Conservation (phyloP, 2,888 invertebrate species). For the Agrotis ipsilon region DNA sequence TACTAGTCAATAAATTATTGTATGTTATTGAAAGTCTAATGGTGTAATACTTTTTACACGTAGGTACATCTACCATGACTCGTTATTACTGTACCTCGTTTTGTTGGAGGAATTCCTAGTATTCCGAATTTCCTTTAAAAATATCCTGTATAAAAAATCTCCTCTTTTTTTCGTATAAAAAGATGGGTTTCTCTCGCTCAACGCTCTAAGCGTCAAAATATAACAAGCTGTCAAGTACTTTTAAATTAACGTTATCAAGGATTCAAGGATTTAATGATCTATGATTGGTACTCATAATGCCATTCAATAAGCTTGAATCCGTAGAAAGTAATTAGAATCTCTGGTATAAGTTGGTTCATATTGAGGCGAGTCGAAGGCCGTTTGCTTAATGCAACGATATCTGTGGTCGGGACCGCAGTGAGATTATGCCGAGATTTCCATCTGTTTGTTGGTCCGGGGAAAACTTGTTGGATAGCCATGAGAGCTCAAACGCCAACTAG, state of each 20-base stretch:
- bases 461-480: no score
- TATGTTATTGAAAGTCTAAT: neutral
- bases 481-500: no score
- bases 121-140: no score
- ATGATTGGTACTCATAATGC: no score
- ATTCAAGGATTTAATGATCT: no score
- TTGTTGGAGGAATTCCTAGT: neutral
- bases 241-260: no score
- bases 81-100: neutral
- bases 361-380: neutral
- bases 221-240: no score
- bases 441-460: neutral
- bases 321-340: slow-evolving; percentile 5
- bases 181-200: no score
- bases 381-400: slow-evolving; percentile 23
- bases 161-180: no score
- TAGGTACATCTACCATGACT: neutral
- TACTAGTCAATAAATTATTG: slow-evolving; percentile 1
- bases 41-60: neutral
- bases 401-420: slow-evolving; percentile 2
- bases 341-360: neutral
- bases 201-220: no score
- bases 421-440: slow-evolving; percentile 2
- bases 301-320: neutral
- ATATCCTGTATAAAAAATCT: no score